Evolutionary conservation across 2,888 invertebrate genomes (phyloP).

Genomic region (Steinernema hermaphroditum): DNA sequence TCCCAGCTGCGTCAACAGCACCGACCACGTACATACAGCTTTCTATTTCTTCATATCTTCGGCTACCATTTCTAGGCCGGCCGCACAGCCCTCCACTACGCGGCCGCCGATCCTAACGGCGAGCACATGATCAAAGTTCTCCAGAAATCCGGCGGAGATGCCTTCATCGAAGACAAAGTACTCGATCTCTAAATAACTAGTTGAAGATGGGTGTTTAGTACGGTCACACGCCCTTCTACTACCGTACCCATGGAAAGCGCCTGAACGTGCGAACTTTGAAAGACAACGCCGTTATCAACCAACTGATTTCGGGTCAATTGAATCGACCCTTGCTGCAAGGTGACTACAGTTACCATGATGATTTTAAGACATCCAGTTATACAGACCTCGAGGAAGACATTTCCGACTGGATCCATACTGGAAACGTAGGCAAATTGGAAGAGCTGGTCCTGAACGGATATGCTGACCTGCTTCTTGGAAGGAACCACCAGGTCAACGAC

Average conservation of each 20-base stretch:
- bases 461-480: constrained; percentile 78
- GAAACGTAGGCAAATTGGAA: constrained; percentile 87
- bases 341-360: constrained; percentile 26
- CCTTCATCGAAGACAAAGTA: constrained; percentile 66
- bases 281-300: constrained; percentile 54
- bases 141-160: constrained; percentile 67
- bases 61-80: constrained; percentile 59
- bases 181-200: too few species aligned
- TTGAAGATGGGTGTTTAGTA: constrained; percentile 73
- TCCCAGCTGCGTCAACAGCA: constrained; percentile 67
- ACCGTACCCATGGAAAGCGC: constrained; percentile 75
- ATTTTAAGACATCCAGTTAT: background rate
- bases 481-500: constrained; percentile 71
- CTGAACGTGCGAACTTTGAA: constrained; percentile 72
- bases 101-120: constrained; percentile 67
- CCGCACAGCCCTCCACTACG: constrained; percentile 66
- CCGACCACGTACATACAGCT: constrained; percentile 66
- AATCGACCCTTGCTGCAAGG: constrained; percentile 64
- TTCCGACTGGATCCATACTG: constrained; percentile 69
- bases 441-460: constrained; percentile 85
- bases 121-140: constrained; percentile 67
- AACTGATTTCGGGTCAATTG: constrained; percentile 65
- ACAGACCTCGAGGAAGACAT: constrained; percentile 67
- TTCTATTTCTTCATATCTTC: too few species aligned
- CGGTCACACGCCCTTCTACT: constrained; percentile 80